These are phyloP conservation scores for Poecilobothrus nobilitatus DNA, from an alignment of 2,888 invertebrate species.

Conservation along the genomic window DNA sequence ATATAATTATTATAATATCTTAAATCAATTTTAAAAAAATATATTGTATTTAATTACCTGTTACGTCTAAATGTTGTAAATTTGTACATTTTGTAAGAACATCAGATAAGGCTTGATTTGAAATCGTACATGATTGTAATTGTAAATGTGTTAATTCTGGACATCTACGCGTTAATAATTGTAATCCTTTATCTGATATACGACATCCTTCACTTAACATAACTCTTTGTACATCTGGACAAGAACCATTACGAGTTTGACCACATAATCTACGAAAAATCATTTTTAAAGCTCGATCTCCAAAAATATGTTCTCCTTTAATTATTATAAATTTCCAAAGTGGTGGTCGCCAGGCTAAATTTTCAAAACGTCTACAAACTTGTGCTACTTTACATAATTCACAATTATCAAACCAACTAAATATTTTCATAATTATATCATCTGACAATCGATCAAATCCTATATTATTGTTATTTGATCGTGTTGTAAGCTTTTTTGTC, in stretches of 20 bases:
- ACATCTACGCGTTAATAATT: conserved; percentile 67
- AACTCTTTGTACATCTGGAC: conserved; percentile 58
- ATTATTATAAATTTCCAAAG: conserved; percentile 64
- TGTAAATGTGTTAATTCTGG: conserved; percentile 75
- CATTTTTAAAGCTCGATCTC: conserved; percentile 57
- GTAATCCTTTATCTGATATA: conserved; percentile 69
- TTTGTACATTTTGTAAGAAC: conserved; percentile 70
- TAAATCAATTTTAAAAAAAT: neutral
- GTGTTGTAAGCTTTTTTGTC: conserved; percentile 40
- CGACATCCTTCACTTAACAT: conserved; percentile 59
- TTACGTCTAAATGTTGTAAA: conserved; percentile 75
- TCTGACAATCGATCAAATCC: conserved; percentile 57
- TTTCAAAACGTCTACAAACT: conserved; percentile 67
- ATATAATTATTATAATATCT: neutral
- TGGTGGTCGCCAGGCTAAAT: conserved; percentile 66
- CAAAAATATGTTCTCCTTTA: conserved; percentile 49
- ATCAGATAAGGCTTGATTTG: conserved; percentile 69
- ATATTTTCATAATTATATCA: conserved; percentile 59
- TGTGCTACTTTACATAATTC: conserved; percentile 66
- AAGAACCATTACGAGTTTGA: conserved; percentile 57
- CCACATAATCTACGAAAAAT: conserved; percentile 58
- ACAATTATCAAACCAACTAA: conserved; percentile 60
- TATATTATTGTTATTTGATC: conserved; percentile 39
- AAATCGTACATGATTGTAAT: conserved; percentile 66
- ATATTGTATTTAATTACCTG: conserved; percentile 50